Conservation (phyloP, 2,113 vertebrate genomes). For the Malurus elegans region DNA sequence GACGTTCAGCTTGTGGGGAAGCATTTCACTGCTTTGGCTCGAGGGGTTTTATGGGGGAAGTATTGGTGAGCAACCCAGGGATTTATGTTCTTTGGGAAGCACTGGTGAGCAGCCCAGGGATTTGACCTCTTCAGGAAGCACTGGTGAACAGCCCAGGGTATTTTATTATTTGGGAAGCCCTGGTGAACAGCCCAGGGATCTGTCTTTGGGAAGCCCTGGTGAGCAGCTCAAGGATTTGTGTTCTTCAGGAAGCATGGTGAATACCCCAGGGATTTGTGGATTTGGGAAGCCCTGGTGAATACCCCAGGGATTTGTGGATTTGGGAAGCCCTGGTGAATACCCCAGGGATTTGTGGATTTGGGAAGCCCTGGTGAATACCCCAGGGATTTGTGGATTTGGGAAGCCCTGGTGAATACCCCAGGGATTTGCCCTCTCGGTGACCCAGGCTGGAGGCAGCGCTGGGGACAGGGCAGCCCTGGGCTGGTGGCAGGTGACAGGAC, state of each 20-base stretch:
- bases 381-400: neutral
- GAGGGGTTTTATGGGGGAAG: neutral
- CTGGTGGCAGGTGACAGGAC: accelerated
- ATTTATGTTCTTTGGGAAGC: neutral
- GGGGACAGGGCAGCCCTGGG: neutral
- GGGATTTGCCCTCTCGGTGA: neutral
- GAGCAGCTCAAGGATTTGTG: too few species aligned
- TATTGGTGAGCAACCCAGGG: neutral
- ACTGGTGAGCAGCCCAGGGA: too few species aligned
- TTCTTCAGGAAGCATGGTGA: too few species aligned
- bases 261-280: too few species aligned
- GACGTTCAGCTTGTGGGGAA: neutral
- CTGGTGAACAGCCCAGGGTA: too few species aligned
- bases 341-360: neutral
- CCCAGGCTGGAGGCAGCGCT: neutral
- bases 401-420: neutral
- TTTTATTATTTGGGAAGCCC: too few species aligned
- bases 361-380: neutral
- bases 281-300: neutral
- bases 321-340: neutral
- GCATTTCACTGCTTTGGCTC: neutral
- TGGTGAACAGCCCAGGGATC: too few species aligned
- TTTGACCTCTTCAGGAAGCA: too few species aligned
- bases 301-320: neutral
- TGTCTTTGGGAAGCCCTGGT: too few species aligned